Base-by-base conservation (phyloP, 1,140 invertebrate species). In the Atta colombica region DNA sequence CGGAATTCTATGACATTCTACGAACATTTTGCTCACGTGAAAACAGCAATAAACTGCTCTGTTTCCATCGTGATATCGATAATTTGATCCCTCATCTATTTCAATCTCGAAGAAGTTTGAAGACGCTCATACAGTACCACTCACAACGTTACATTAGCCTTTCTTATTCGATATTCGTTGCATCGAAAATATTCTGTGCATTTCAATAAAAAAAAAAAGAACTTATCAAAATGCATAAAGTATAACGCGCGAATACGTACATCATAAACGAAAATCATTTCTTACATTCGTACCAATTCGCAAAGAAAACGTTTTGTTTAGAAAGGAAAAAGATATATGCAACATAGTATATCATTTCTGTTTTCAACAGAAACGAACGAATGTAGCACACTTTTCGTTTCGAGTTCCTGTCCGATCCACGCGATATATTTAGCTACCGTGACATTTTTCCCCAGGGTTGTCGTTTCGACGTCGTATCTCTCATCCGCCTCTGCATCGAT, bases 381-480 rank as follows among this genome's bases (percentile, higher is more conserved):
- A 35, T 31, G 39, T 69, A 49, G 55, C 55, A 39, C 69, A 75
- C 80, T 84, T 84, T 63, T 75, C 69, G 53, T 84, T 84, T 35
- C 55, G 14, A 84, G 80, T 75, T 51, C n/a, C 80, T 60, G 80
- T 72, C 58, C 53, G 18, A 61, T 55, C 35, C 39, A 31, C 80
- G 69, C 69, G 80, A 51, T 84, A 84, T 84, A 84, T 84, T 84
- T 84, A 84, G 80, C 69, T 49, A 75, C 69, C 69, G 69, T 84
- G 80, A 84, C 80, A 84, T 84, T 84, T 84, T 75, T 84, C 80
- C 69, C 69, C 55, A 21, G 80, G 69, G 69, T 35, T 63, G 69
- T 61, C 80, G 69, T 84, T 84, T 84, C 31, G 78, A 60, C 12
- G 49, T 71, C 55, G 80, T 61, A 84, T 61, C 69, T 61, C 72